Base-by-base conservation (phyloP, 2,797 vertebrate genomes). In the Pangasius krempfi region DNA sequence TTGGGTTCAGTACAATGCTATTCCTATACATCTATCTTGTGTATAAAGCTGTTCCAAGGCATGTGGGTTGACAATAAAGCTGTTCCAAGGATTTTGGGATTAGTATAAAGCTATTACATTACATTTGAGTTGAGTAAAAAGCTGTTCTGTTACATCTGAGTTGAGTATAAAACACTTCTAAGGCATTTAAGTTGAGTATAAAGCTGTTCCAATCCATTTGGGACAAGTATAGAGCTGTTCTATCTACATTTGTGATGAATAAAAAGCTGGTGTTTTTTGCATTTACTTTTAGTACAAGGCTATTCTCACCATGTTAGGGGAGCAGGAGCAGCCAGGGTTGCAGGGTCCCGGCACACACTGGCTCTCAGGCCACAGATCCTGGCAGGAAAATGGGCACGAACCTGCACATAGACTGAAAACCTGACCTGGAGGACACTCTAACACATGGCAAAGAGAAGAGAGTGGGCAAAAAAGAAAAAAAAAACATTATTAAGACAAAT, bases 321-420 rank as follows among this genome's bases (percentile, higher is more conserved):
- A 96, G 90, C 98, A 98, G 64, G 91, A 86, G 83, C 97, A 98
- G 30, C 98, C 97, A 0, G 95, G 94, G 40, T 75, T 95, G 93
- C 98, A 98, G 70, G 92, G 87, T 85, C 93, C 95, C 16, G 91
- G 91, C 37, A 95, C n/a, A 90, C 98, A 98, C 90, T 94, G 91
- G 12, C 94, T 95, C 50, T 95, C 94, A 0, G 95, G 94, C 93
- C 93, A 96, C 88, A 98, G 94, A 92, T 98, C 97, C 2, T 96
- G 92, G 90, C 98, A 98, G 90, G 95, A 89, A 22, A 86, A 94
- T 0, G 97, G 97, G 92, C 98, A 98, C 22, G 91, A 90, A 25
- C 93, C 95, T n/a, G 97, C 94, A 85, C 98, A 98, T 9, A 83
- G 0, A 13, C 91, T 95, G 91, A 95, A 94, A 85, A 96, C 92